A percentile compares a stretch with the other conserved stretches of the same genome.
Conservation (phyloP, 2,797 vertebrate genomes). For the Anguilla megastoma region DNA sequence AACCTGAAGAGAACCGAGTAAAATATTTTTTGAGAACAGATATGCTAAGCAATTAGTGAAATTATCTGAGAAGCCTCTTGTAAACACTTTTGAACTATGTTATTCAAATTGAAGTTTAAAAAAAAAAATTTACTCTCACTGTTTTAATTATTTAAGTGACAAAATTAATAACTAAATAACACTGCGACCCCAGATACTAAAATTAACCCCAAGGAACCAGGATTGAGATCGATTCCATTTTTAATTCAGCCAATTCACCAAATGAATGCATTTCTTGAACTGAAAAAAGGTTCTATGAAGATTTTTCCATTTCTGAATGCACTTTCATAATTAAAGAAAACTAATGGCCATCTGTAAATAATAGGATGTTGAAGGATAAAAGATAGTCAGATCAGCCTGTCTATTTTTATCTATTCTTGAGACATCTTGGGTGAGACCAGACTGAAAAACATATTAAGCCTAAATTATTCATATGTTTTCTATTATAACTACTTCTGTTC, state of each 20-base stretch:
- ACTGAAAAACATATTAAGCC: background rate
- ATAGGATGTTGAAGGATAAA: background rate
- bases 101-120: background rate
- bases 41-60: background rate
- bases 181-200: background rate
- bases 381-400: background rate
- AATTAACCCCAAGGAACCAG: background rate
- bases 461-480: conserved; percentile 17
- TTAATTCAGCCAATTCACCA: background rate
- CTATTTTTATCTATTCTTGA: background rate
- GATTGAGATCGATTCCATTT: background rate
- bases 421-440: background rate
- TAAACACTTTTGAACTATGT: background rate
- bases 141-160: background rate
- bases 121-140: background rate
- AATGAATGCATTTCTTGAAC: background rate
- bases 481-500: background rate
- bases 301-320: background rate
- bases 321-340: background rate
- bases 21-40: background rate
- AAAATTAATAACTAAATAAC: background rate
- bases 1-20: background rate
- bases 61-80: background rate
- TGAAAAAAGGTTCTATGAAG: background rate
- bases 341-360: background rate